Percentiles rank a stretch among this genome's conserved stretches.
Evolutionary conservation across 2,113 vertebrate species (phyloP).

Genomic region (Chascanopsetta lugubris): DNA sequence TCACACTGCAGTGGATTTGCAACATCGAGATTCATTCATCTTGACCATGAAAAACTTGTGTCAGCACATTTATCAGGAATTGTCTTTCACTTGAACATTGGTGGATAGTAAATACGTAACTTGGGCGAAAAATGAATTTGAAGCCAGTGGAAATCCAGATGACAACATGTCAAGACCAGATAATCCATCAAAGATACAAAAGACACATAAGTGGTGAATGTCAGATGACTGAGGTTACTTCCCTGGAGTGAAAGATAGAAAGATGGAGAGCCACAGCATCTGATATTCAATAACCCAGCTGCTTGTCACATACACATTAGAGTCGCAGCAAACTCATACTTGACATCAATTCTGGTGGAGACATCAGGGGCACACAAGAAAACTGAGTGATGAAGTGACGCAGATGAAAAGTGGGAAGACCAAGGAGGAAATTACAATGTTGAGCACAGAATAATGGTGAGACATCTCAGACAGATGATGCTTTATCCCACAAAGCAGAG

Average conservation of each 20-base stretch:
- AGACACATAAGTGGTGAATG: constrained; percentile 10
- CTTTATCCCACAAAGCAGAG: neutral
- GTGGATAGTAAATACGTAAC: neutral
- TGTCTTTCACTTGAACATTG: neutral
- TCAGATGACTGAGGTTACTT: neutral
- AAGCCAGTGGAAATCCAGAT: neutral
- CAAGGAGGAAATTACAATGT: neutral
- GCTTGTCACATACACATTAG: constrained; percentile 1
- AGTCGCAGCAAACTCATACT: neutral
- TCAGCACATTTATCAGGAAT: neutral
- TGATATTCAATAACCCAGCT: constrained; percentile 4
- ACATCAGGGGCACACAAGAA: neutral
- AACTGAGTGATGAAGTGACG: neutral
- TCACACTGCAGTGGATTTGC: neutral
- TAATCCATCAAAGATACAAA: constrained; percentile 12
- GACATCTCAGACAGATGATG: neutral
- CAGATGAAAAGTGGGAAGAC: neutral
- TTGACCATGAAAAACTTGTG: neutral
- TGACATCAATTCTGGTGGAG: neutral
- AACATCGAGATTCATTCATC: neutral
- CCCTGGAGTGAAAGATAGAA: constrained; percentile 4
- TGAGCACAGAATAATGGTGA: neutral
- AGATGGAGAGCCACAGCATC: neutral
- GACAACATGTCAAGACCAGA: constrained; percentile 4
- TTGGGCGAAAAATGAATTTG: neutral